Base-by-base conservation (phyloP, 1,140 invertebrate species). In the Saxidomus purpurata region DNA sequence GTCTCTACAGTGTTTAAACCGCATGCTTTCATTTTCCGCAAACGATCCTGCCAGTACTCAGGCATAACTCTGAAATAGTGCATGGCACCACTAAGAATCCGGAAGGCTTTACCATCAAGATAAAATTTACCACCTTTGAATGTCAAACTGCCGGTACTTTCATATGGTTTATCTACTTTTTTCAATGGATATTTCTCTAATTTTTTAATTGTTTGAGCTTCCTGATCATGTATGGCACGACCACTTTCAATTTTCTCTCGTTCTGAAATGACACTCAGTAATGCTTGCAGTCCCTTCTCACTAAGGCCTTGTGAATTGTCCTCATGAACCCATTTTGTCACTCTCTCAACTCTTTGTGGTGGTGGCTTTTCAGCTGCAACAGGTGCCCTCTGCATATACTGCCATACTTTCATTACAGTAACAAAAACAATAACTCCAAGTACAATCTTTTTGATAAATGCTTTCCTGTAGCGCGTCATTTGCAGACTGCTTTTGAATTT, bases 11-110 rank as follows among this genome's bases (percentile, higher is more conserved):
- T 95, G 89, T 97, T 97, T 11, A 96, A 93, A 22, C 96, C 97
- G 89, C 95, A 95, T 34, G 96, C 96, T 91, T 96, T 95, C 92
- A 96, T 93, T 94, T 95, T 97, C 95, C 82, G 96, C 95, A 97
- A 90, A 28, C 96, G 92, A 89, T 97, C 96, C 85, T 93, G 88
- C 96, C 97, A 97, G 82, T 96, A 95, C 25, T 95, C 92, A 0
- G 96, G 96, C 63, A 96, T 94, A 47, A 97, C 94, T 11, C 97
- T 94, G 90, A 97, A 97, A 92, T 97, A 97, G 91, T 97, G 96
- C 85, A 97, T 95, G 11, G 96, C 94, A 8, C 96, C 96, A 90
- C 95, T 95, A 11, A 96, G 88, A 19, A 96, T 94, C 11, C 91
- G 87, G 38, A 96, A 92, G 31, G 90, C 89, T 80, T 92, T 92